Evolutionary conservation across 2,888 invertebrate species (phyloP).

Genomic region (Coelogynopora nodosa): DNA sequence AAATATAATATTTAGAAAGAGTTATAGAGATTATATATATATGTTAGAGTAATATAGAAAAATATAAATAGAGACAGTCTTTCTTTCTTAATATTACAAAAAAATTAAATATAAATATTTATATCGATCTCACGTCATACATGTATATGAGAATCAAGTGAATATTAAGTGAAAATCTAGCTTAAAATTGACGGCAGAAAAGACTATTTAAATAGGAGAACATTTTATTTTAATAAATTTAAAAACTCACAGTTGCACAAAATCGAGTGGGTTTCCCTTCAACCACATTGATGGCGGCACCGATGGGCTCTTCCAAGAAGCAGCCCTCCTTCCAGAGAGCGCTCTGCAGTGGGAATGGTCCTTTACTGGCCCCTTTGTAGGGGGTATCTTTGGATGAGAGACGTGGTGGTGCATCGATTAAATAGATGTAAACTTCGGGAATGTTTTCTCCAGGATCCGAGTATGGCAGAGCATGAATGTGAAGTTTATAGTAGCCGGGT

Average conservation of each 20-base stretch:
- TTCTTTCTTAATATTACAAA: no score
- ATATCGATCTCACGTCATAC: no score
- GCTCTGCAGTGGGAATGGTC: constrained; percentile 1
- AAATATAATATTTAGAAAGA: no score
- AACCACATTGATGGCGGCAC: neutral
- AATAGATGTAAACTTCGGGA: constrained; percentile 35
- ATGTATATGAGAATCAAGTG: no score
- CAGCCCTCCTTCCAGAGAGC: constrained; percentile 34
- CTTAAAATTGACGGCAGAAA: no score
- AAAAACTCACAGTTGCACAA: neutral
- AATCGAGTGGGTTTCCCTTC: neutral
- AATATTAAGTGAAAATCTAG: no score
- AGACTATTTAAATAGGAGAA: no score
- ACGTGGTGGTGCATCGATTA: constrained; percentile 35
- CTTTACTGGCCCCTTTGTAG: neutral
- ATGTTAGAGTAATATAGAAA: no score
- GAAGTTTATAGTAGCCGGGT: constrained; percentile 37
- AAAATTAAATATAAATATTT: no score
- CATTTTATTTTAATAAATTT: no score
- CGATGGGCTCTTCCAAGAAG: constrained; percentile 20
- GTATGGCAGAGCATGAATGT: constrained; percentile 28
- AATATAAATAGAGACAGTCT: no score
- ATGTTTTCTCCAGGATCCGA: constrained; percentile 36
- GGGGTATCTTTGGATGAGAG: constrained; percentile 7
- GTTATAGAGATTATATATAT: no score